Evolutionary conservation across 2,888 invertebrate genomes (phyloP), one percentile per base, ranked within the genome.

Genomic region (Tipula unca): DNA sequence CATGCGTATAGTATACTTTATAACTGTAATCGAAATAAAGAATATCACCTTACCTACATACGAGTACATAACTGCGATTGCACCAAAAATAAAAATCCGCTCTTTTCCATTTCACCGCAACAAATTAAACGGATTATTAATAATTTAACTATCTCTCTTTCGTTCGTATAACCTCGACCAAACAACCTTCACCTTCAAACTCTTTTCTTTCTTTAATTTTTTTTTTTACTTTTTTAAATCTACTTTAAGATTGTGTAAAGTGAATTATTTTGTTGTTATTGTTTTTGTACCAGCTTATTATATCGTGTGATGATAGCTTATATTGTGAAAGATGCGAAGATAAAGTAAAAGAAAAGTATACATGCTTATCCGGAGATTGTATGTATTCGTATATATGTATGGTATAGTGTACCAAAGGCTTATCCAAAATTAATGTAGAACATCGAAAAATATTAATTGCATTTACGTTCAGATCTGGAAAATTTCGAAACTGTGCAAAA

Each of bases 131-230:
- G 25, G 69, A 69, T 69, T 69, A 69, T 25, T 69, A 69, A 83
- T 17, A n/a, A n/a, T n/a, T 32, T 32, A 83, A 83, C 83, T 35
- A 83, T 83, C 83, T 83, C 83, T 83, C 69, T n/a, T 69, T 25
- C 69, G 69, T 69, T 69, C 69, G 13, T 83, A 25, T 82, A 83
- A 83, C 83, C 83, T 83, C 83, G 83, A 83, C 83, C 83, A n/a
- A 83, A 83, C 83, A 83, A 83, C 83, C 83, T 83, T 83, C 83
- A 83, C 83, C 83, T 83, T 83, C 35, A 83, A 83, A 83, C 35
- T 32, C 29, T 83, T 35, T 83, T 32, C 17, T 83, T 83, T 32
- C n/a, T 32, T 32, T 29, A 8, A 6, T 32, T 17, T 1, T 83
- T 83, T 83, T 29, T 29, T 83, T 20, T 8, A 10, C 25, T 54